phyloP scores from a whole-genome alignment of 2,888 invertebrate species.

The Ischnus inquisitorius region DNA sequence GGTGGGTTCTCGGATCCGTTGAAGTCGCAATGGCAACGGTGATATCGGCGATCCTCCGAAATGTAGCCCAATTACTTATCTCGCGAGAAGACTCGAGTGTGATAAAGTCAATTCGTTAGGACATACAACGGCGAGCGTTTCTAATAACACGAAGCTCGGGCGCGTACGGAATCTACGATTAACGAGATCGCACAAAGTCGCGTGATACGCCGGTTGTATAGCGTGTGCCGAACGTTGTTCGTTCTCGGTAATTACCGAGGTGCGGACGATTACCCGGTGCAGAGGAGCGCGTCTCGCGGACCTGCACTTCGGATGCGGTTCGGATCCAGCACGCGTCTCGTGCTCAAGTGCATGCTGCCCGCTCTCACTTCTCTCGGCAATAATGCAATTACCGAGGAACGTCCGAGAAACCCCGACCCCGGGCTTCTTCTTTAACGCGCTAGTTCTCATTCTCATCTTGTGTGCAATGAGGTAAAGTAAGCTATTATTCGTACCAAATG shows the following conservation, averaged over 20 bases:
- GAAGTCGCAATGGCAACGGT: neutral
- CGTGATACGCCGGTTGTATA: constrained; percentile 47
- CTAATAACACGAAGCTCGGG: constrained; percentile 42
- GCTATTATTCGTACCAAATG: constrained; percentile 52
- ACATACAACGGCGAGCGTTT: neutral
- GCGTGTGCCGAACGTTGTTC: constrained; percentile 52
- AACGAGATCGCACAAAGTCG: constrained; percentile 72
- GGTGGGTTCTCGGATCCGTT: neutral
- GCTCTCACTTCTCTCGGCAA: constrained; percentile 62
- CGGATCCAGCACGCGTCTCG: constrained; percentile 66
- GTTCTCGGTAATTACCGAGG: constrained; percentile 71
- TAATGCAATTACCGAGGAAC: constrained; percentile 73
- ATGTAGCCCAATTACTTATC: neutral
- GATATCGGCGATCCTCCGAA: neutral
- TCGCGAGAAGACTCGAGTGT: neutral
- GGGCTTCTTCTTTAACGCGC: constrained; percentile 32
- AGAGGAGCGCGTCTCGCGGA: constrained; percentile 30
- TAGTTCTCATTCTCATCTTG: constrained; percentile 31
- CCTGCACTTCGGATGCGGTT: constrained; percentile 56
- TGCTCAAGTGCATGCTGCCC: constrained; percentile 65
- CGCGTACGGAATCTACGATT: constrained; percentile 51
- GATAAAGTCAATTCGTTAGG: neutral
- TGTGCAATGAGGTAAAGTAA: constrained; percentile 41
- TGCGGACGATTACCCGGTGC: constrained; percentile 70
- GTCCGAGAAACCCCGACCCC: constrained; percentile 36